Evolutionary conservation across 2,797 vertebrate genomes (phyloP), one percentile per base, ranked within the genome.

Genomic region (Moxostoma hubbsi): DNA sequence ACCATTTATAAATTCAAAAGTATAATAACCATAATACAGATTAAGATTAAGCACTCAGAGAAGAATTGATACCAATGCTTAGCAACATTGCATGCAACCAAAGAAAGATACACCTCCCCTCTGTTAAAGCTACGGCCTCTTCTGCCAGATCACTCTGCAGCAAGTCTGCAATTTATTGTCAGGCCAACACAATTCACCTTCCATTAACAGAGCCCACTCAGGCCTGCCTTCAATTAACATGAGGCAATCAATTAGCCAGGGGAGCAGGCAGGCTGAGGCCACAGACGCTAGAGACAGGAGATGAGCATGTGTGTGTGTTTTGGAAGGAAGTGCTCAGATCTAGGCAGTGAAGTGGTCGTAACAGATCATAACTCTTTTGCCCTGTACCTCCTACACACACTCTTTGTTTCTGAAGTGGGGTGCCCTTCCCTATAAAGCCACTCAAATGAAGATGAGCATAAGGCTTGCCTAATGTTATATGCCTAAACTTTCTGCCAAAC

Each of bases 191-290:
- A 88, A 89, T 89, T 84, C 84, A 85, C 85, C 90, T 88, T 90
- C 84, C 90, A 90, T 93, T 92, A 93, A 93, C 87, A 92, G 91
- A 87, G 86, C 81, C 84, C 87, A 89, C 89, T 93, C 90, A 88
- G 86, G 89, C 89, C 87, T 89, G 87, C 86, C 90, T 92, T 88
- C 89, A 90, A 92, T 90, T 78, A 93, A 92, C 82, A 87, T 83
- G 77, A 86, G 85, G 86, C 89, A 88, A 93, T 93, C 91, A 93
- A 93, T 93, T 94, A 92, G 83, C 78, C 16, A 36, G 2, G 12
- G 80, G 75, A 67, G 81, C 64, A 81, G 79, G 59, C 65, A 49
- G 72, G 24, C 13, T 67, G 85, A 86, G 87, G 87, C 85, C 79
- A 80, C 78, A 49, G 73, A 7, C 18, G 55, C 81, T 81, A 84